These are phyloP conservation scores for Oscheius sp. DNA, from an alignment of 2,888 invertebrate genomes.

Conservation along the genomic window DNA sequence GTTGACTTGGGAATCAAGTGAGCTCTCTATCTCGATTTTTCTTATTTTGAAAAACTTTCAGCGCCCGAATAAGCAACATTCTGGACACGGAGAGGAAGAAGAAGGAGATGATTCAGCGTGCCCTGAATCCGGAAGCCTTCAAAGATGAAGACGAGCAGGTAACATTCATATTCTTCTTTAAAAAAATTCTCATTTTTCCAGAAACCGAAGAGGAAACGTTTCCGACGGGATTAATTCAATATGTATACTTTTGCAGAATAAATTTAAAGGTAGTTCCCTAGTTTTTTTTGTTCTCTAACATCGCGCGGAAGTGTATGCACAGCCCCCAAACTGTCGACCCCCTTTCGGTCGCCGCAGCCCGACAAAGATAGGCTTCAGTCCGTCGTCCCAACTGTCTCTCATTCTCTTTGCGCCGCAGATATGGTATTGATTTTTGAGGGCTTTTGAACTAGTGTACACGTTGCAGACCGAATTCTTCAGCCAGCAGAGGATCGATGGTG, in stretches of 20 bases:
- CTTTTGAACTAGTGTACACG: neutral
- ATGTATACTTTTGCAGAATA: conserved; percentile 12
- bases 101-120: conserved; percentile 83
- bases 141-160: conserved; percentile 26
- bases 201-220: conserved; percentile 27
- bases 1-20: conserved; percentile 97
- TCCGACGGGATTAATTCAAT: conserved; percentile 5
- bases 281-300: neutral
- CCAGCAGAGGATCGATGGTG: conserved; percentile 55
- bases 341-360: no score
- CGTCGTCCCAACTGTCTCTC: neutral
- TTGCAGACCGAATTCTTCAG: conserved; percentile 46
- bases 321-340: neutral
- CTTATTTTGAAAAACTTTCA: conserved; percentile 66
- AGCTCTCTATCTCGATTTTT: conserved; percentile 65
- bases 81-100: conserved; percentile 99
- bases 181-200: neutral
- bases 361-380: no score
- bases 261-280: neutral
- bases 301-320: conserved; percentile 13
- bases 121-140: conserved; percentile 37
- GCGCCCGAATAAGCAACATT: conserved; percentile 96
- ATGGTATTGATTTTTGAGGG: conserved; percentile 28
- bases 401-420: neutral
- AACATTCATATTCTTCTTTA: neutral